Evolutionary conservation across 2,888 invertebrate genomes (phyloP), one percentile per base, ranked within the genome.

Genomic region (Brachypterus glaber): DNA sequence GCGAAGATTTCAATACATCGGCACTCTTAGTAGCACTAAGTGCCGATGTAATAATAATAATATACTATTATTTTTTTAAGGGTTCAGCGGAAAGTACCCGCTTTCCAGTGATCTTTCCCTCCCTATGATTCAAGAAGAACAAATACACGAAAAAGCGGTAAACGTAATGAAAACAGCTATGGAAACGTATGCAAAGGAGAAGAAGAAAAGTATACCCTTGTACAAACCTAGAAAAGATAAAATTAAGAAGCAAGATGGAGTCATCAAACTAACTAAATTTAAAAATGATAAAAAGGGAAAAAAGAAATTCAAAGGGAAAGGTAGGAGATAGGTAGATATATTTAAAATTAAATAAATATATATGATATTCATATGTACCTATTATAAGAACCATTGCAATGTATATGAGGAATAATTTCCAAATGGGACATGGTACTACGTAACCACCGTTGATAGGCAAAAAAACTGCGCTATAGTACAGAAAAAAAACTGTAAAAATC

Each of bases 51-150:
- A n/a, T n/a, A n/a, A n/a, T n/a, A n/a, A n/a, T n/a, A n/a, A n/a
- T n/a, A n/a, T n/a, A n/a, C n/a, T n/a, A n/a, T n/a, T n/a, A n/a
- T 79, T 82, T 50, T 81, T 83, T 0, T 71, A 66, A 53, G 80
- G 80, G 0, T 80, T 80, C 57, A 80, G 76, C 38, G 79, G 74
- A 50, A 77, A 73, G 51, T 77, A 74, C 58, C 73, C 74, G 2
- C 62, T 70, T 0, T 58, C 55, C 43, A 47, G 55, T 2, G 32
- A 30, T 4, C 37, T 40, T 9, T 5, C 30, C 4, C 25, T 30
- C 34, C 14, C 33, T 3, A 40, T 35, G 17, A 30, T 30, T n/a
- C 34, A 45, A 3, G 39, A 18, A 5, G 38, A 37, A n/a, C 30
- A 34, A 16, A 61, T 38, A 5, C 51, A 64, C 14, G 52, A 64